Conservation (phyloP, 64 coral and sea anemone genomes). For the Anthopleura sola region DNA sequence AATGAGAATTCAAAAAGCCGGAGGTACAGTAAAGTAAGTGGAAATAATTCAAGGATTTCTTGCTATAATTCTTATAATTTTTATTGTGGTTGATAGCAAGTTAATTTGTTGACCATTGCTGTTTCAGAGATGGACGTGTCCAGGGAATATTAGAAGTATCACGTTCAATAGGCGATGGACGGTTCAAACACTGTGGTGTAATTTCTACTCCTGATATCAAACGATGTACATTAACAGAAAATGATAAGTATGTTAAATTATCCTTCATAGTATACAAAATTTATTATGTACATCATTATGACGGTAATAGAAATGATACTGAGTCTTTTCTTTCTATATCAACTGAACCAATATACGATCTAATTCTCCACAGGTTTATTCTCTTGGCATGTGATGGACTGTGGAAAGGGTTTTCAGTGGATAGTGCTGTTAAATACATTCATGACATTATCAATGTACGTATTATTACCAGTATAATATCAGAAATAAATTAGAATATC, state of each 20-base stretch:
- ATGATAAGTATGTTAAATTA: slow-evolving; percentile 53
- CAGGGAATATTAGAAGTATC: slow-evolving; percentile 91
- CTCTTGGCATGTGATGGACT: slow-evolving; percentile 91
- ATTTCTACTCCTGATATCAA: slow-evolving; percentile 87
- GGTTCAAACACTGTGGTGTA: slow-evolving; percentile 94
- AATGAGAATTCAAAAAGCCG: slow-evolving; percentile 93
- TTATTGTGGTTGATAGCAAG: neutral
- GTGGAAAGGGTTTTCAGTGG: slow-evolving; percentile 96
- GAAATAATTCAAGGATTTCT: neutral
- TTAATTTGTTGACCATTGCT: neutral
- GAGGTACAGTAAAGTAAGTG: slow-evolving; percentile 86
- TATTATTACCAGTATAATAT: too few species aligned
- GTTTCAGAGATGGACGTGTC: slow-evolving; percentile 79
- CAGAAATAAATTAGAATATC: too few species aligned
- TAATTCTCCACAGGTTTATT: slow-evolving; percentile 63
- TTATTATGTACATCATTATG: neutral
- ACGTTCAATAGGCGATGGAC: slow-evolving; percentile 85
- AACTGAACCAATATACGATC: too few species aligned
- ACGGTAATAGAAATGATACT: too few species aligned
- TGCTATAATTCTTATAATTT: neutral
- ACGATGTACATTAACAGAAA: slow-evolving; percentile 84
- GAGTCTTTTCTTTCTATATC: too few species aligned
- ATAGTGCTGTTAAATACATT: slow-evolving; percentile 88
- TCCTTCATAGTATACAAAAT: neutral
- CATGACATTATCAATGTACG: slow-evolving; percentile 81